These are phyloP conservation scores for Athene noctua DNA, from an alignment of 2,113 vertebrate species.

Conservation along the genomic window DNA sequence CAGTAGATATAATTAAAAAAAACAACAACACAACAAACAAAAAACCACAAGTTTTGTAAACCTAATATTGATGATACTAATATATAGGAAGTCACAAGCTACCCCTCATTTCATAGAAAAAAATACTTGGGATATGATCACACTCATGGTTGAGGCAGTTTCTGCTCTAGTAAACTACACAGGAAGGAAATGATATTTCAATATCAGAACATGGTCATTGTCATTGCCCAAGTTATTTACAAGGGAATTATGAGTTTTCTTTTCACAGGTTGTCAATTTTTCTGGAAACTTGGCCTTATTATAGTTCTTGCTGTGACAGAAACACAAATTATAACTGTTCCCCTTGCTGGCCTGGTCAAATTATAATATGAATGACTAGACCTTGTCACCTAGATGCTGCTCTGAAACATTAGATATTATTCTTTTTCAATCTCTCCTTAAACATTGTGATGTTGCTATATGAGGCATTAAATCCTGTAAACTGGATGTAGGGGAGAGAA, in stretches of 20 bases:
- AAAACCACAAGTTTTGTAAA: background rate
- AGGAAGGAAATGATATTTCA: background rate
- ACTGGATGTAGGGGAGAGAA: background rate
- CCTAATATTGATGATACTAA: background rate
- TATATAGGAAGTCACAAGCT: background rate
- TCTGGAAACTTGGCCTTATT: background rate
- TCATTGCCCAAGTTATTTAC: background rate
- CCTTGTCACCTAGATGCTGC: background rate
- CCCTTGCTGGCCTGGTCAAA: background rate
- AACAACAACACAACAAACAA: background rate
- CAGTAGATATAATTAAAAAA: background rate
- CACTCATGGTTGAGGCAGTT: background rate
- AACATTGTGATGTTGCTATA: background rate
- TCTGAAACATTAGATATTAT: background rate
- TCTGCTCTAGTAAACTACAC: background rate
- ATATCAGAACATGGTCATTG: background rate
- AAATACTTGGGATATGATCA: background rate
- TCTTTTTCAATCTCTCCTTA: background rate
- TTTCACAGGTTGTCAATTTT: background rate
- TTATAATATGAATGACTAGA: background rate
- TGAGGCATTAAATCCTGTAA: background rate
- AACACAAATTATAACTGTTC: background rate
- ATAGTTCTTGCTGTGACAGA: background rate
- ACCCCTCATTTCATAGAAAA: background rate
- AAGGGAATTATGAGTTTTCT: background rate